These are phyloP conservation scores for Pelobates fuscus DNA, from an alignment of 2,113 vertebrate species.

Conservation along the genomic window DNA sequence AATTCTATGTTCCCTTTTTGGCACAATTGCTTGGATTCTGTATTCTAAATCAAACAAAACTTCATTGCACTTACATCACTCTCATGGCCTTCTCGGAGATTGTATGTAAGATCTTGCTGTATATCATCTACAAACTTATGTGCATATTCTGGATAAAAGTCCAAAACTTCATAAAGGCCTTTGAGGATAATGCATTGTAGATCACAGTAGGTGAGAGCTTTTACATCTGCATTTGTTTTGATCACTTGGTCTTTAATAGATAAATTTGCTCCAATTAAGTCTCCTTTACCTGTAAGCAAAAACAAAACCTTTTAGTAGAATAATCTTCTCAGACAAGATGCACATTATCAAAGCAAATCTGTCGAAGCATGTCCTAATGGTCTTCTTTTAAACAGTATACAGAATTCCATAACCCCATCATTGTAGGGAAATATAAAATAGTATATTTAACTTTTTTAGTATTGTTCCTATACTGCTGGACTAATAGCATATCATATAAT, in stretches of 20 bases:
- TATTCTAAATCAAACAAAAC: no score
- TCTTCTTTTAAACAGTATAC: no score
- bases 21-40: no score
- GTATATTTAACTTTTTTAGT: no score
- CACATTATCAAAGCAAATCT: no score
- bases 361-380: no score
- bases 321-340: neutral
- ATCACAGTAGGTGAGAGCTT: constrained; percentile 94
- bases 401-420: no score
- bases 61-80: constrained; percentile 85
- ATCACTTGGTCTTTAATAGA: constrained; percentile 90
- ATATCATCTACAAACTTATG: constrained; percentile 90
- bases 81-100: constrained; percentile 92
- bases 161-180: constrained; percentile 91
- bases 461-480: no score
- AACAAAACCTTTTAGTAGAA: constrained; percentile 13
- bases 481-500: no score
- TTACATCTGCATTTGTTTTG: constrained; percentile 94
- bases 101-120: constrained; percentile 93
- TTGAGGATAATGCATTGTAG: constrained; percentile 92
- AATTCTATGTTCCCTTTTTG: no score
- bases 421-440: no score
- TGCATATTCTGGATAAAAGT: constrained; percentile 93
- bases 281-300: constrained; percentile 84
- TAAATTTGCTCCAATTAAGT: constrained; percentile 91